Percentiles rank a stretch among this genome's conserved stretches.
phyloP scores from a whole-genome alignment of 2,888 invertebrate species.

The Homarus gammarus region DNA sequence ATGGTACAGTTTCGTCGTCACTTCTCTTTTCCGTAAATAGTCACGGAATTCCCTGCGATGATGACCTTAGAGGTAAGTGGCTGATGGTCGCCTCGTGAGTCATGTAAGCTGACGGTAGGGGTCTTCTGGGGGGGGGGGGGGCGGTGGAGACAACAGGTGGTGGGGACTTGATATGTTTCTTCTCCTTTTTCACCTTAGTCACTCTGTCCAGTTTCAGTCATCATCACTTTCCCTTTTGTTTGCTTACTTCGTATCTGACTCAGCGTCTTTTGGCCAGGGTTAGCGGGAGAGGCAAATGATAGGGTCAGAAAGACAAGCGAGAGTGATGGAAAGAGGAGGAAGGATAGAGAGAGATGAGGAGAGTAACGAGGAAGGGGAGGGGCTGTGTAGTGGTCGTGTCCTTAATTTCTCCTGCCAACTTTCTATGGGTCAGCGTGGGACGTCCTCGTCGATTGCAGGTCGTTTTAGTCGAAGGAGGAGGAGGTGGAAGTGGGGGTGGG shows the following conservation, averaged over 20 bases:
- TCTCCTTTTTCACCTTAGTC: slow-evolving; percentile 11
- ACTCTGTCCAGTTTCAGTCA: slow-evolving; percentile 7
- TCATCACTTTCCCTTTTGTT: slow-evolving; percentile 38
- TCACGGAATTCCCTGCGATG: not conserved
- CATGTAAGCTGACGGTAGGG: not conserved
- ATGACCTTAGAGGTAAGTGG: not conserved
- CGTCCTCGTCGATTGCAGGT: not conserved
- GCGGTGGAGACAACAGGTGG: not conserved
- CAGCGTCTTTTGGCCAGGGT: slow-evolving; percentile 17
- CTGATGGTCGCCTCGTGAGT: not conserved
- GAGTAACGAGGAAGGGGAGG: not conserved
- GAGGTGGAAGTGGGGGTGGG: not conserved
- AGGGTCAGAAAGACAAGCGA: not conserved
- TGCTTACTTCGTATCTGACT: slow-evolving; percentile 4
- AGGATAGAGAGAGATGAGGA: not conserved
- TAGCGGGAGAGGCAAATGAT: slow-evolving; percentile 4
- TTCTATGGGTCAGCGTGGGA: slow-evolving; percentile 39
- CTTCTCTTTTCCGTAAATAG: not conserved
- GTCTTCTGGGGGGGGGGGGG: too few relatives aligned
- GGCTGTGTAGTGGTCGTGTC: slow-evolving; percentile 22
- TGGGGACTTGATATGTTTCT: not conserved
- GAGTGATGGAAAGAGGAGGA: not conserved
- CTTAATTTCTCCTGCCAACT: slow-evolving; percentile 41
- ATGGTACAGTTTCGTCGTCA: not conserved
- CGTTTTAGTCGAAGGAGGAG: not conserved